Evolutionary conservation across 2,113 vertebrate genomes (phyloP).

Genomic region (Isichthys henryi): DNA sequence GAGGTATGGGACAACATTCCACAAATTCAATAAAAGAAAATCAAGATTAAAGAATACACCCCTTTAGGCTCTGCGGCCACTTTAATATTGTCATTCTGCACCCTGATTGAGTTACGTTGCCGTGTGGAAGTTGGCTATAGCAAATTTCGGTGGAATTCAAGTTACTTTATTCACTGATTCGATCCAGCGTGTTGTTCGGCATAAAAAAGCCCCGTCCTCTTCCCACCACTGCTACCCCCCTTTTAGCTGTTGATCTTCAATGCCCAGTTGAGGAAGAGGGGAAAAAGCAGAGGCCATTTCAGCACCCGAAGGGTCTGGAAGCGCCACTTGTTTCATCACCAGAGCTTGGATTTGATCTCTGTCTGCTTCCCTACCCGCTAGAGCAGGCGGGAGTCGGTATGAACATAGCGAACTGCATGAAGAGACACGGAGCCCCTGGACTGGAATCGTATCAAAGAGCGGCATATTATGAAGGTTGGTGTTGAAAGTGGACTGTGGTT

Average conservation of each 20-base stretch:
- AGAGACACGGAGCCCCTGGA: not conserved
- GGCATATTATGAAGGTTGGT: not conserved
- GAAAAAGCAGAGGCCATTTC: not conserved
- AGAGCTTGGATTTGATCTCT: not conserved
- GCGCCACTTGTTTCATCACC: not conserved
- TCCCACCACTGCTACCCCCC: not conserved
- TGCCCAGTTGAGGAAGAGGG: not conserved
- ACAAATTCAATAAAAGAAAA: not conserved
- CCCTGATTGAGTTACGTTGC: not conserved
- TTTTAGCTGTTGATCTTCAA: not conserved
- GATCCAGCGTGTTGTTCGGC: not conserved
- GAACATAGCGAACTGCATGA: not conserved
- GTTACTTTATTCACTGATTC: not conserved
- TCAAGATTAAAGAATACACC: not conserved
- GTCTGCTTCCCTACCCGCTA: not conserved
- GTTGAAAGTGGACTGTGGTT: not conserved
- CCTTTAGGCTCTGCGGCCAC: not conserved
- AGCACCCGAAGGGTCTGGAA: not conserved
- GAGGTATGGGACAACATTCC: not conserved
- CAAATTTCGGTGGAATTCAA: not conserved
- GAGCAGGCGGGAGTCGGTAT: not conserved
- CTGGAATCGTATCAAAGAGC: not conserved
- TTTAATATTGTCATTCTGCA: not conserved
- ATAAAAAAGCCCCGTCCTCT: not conserved
- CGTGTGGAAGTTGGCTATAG: not conserved